Evolutionary conservation across 2,113 vertebrate genomes (phyloP), one percentile per base, ranked within the genome.

Genomic region (Garra rufa): DNA sequence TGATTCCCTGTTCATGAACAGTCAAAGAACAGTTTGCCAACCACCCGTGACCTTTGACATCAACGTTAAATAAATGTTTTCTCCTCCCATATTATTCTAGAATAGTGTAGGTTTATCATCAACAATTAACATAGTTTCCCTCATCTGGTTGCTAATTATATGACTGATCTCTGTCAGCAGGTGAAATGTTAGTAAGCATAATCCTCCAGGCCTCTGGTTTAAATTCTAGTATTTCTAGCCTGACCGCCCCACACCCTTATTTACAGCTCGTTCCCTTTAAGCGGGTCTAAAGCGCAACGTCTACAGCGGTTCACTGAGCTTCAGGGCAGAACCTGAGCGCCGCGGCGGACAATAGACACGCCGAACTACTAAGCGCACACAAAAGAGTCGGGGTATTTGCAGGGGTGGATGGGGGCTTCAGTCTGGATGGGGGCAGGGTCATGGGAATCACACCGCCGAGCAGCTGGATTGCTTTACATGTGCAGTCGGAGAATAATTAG

Each of bases 401-500:
- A 7, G 50, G 86, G 91, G 65, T 38, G 48, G 88, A 89, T 90
- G 89, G 89, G 89, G 92, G 91, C 88, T 88, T 92, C 92, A 88
- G 82, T 85, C 89, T 80, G 83, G 63, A 81, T 88, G 90, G 93
- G 93, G 93, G 93, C 57, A 90, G 88, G 93, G 91, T 75, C 92
- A 90, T 93, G 93, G 92, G 94, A 94, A 95, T 91, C 82, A 19
- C 88, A 91, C 86, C 90, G 87, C 88, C 79, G 88, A 93, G 93
- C 93, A 93, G 94, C 94, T 94, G 93, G 92, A 94, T 95, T 92
- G 92, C 92, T 89, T 93, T 94, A 91, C 92, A 92, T 91, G 90
- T 89, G 91, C 91, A 89, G 89, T 74, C 24, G 91, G 91, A 91
- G 93, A 92, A 94, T 94, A 92, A 94, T 94, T 93, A 92, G 91